Conservation (phyloP, 2,797 vertebrate genomes). For the Sebastes umbrosus region DNA sequence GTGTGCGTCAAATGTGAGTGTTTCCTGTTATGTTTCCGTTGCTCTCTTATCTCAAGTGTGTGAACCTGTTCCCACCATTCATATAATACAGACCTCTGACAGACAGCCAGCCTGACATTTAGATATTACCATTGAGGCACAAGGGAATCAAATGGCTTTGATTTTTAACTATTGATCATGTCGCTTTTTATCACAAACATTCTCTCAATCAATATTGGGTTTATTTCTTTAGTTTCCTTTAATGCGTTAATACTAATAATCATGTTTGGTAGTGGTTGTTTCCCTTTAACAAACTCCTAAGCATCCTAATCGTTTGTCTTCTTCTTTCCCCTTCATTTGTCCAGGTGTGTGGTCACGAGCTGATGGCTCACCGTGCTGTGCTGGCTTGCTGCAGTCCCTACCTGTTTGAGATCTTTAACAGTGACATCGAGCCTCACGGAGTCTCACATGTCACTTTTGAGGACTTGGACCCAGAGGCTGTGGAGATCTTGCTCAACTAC, state of each 20-base stretch:
- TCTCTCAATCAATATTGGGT: background rate
- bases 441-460: constrained; percentile 97
- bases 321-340: background rate
- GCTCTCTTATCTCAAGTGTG: background rate
- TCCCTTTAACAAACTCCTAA: background rate
- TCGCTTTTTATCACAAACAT: background rate
- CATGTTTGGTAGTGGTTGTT: background rate
- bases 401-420: constrained; percentile 99
- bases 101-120: background rate
- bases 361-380: constrained; percentile 96
- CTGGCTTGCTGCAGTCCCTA: constrained; percentile 99
- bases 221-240: background rate
- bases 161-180: background rate
- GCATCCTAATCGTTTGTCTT: background rate
- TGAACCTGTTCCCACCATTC: constrained; percentile 3
- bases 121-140: background rate
- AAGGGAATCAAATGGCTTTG: background rate
- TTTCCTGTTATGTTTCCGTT: background rate
- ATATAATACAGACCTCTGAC: background rate
- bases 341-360: constrained; percentile 96
- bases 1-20: background rate
- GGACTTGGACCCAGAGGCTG: constrained; percentile 95
- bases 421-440: constrained; percentile 91
- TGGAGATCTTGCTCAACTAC: constrained; percentile 97
- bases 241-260: background rate